Percentiles rank a stretch among this genome's conserved stretches.
phyloP scores from a whole-genome alignment of 1,140 invertebrate genomes.

The Andrena cerasifolii region DNA sequence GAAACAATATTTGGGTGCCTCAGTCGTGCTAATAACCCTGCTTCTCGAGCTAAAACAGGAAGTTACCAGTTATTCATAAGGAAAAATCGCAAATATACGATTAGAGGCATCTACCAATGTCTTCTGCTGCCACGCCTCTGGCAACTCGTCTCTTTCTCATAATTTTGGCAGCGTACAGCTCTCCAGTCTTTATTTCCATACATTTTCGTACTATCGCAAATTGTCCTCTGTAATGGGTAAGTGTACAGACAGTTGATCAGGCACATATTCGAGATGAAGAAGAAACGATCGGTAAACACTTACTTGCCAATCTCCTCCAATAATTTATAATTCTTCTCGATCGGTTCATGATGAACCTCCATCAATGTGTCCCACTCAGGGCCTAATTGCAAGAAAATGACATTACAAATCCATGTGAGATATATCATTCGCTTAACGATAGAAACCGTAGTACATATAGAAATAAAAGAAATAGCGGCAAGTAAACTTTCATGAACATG shows the following conservation, averaged over 20 bases:
- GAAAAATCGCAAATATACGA: not conserved
- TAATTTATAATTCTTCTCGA: constrained; percentile 84
- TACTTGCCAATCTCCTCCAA: constrained; percentile 86
- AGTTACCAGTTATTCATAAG: constrained; percentile 1
- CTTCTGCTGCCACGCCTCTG: constrained; percentile 82
- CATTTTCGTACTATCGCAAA: constrained; percentile 88
- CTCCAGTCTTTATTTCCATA: constrained; percentile 83
- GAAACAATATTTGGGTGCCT: constrained; percentile 85
- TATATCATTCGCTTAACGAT: not conserved
- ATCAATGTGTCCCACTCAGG: constrained; percentile 80
- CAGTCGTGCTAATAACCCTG: constrained; percentile 85
- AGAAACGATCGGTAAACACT: constrained; percentile 60
- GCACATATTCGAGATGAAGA: not conserved
- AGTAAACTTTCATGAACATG: not conserved
- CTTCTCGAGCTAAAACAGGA: constrained; percentile 83
- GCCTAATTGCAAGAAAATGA: constrained; percentile 61
- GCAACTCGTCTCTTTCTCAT: constrained; percentile 86
- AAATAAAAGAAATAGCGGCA: not conserved
- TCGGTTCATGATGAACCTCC: constrained; percentile 84
- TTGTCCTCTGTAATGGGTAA: constrained; percentile 84
- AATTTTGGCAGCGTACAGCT: constrained; percentile 88
- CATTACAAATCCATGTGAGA: not conserved
- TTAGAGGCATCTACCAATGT: constrained; percentile 78
- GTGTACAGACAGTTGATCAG: constrained; percentile 18
- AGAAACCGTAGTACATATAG: not conserved